Base-by-base conservation (phyloP, 2,888 invertebrate genomes). In the Myopa tessellatipennis region DNA sequence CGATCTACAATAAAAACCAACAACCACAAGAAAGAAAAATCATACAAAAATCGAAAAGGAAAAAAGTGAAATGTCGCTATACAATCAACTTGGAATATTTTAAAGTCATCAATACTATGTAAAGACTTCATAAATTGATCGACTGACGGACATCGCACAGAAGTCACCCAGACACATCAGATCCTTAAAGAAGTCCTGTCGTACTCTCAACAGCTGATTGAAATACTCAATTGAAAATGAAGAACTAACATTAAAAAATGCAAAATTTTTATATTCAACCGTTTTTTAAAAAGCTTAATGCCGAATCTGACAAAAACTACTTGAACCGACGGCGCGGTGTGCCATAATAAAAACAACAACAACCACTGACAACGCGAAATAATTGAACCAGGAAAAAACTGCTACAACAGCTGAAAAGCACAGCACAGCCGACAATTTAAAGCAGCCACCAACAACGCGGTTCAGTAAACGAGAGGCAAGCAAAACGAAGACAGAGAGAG, bases 1-100 rank as follows among this genome's bases (percentile, higher is more conserved):
- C 58, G 14, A 45, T 8, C 45, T 14, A 7, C 55, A 58, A 71
- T 50, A 52, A 65, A 18, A 36, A 16, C 71, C 40, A 58, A 34
- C 70, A 18, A n/a, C 52, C 26, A 67, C 34, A 67, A 67, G 12
- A 4, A 12, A 85, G 77, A 77, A 81, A 69, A n/a, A 50, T 50
- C 34, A 34, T 38, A 55, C 3, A n/a, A 52, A 18, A 63, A 58
- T 4, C 40, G 5, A 16, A 67, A n/a, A 67, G 16, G 26, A 69
- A 50, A 69, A 26, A 60, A 50, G 26, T 16, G 12, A 65, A 58
- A 63, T 26, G 26, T 34, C 65, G 26, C 45, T 65, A 26, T 61
- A n/a, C 8, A 68, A 74, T 68, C 68, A 40, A 68, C 58, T 38
- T 58, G 52, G 14, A 38, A 65, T 67, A 52, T 65, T 65, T 52